Percentiles rank a stretch among this genome's conserved stretches.
These are phyloP conservation scores for Smutsia temminckii DNA, from an alignment of 2,797 vertebrate species.

Conservation along the genomic window DNA sequence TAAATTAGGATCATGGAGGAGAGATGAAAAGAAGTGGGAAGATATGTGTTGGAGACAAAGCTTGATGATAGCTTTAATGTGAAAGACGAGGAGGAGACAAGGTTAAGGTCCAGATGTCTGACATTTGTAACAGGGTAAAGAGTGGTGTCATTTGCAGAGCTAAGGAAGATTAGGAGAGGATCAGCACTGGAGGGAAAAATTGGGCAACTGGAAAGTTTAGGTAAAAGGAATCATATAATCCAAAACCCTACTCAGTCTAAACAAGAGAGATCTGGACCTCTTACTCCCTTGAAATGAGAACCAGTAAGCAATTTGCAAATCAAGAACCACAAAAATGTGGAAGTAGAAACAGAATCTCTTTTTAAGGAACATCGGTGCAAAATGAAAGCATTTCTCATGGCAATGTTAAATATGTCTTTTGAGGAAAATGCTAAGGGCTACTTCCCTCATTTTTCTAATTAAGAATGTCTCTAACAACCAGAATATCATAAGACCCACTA, in stretches of 20 bases:
- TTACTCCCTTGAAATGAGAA: constrained; percentile 13
- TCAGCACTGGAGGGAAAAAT: background rate
- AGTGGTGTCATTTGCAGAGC: background rate
- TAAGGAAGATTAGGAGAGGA: background rate
- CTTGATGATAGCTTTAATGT: background rate
- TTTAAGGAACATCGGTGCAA: background rate
- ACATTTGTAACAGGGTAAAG: background rate
- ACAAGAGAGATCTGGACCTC: background rate
- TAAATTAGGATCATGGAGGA: background rate
- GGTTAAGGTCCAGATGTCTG: background rate
- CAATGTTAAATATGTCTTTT: background rate
- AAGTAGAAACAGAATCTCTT: background rate
- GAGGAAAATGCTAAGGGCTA: background rate
- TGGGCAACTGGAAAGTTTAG: background rate
- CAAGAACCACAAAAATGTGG: background rate
- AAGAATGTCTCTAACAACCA: constrained; percentile 26
- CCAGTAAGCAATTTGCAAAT: background rate
- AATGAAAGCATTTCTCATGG: background rate
- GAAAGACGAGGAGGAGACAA: background rate
- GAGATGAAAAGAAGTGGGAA: background rate
- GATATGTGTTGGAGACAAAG: background rate
- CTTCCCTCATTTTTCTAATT: background rate
- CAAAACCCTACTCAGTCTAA: background rate
- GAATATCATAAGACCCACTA: background rate
- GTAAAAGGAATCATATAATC: background rate